Conservation (phyloP, 2,113 vertebrate species). For the Cricetomys ansorgei region DNA sequence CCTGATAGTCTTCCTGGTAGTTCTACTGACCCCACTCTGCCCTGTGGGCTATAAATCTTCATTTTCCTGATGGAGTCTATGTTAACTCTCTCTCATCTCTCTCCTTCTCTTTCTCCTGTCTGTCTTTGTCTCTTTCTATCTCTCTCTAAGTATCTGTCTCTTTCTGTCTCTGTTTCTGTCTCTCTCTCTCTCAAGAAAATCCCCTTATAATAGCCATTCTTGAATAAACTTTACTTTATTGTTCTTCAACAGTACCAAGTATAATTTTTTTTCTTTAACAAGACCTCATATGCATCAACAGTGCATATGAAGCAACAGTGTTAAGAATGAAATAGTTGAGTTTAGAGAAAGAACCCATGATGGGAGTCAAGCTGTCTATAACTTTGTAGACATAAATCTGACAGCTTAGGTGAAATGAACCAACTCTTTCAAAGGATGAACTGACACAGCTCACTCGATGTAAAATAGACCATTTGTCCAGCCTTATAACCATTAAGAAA, state of each 20-base stretch:
- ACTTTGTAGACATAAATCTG: background rate
- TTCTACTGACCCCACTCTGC: background rate
- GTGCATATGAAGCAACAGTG: no score
- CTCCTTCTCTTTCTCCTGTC: no score
- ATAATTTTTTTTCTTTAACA: background rate
- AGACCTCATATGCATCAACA: background rate
- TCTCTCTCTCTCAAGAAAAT: background rate
- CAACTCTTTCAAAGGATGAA: background rate
- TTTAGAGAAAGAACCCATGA: background rate
- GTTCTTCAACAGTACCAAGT: background rate
- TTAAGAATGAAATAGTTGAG: background rate
- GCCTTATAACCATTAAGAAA: constrained; percentile 12
- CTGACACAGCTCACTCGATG: background rate
- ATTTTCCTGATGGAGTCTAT: background rate
- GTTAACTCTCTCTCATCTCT: background rate
- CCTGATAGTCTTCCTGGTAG: background rate
- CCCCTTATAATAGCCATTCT: background rate
- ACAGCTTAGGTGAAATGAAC: background rate
- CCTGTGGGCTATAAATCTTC: background rate
- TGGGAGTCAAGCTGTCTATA: background rate
- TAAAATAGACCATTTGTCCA: constrained; percentile 31
- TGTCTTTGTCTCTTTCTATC: background rate
- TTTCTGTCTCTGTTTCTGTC: background rate
- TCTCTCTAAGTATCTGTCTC: background rate
- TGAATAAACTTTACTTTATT: background rate